Percentiles rank a stretch among this genome's conserved stretches.
phyloP scores from a whole-genome alignment of 2,113 vertebrate genomes.

The Amazona guildingii region DNA sequence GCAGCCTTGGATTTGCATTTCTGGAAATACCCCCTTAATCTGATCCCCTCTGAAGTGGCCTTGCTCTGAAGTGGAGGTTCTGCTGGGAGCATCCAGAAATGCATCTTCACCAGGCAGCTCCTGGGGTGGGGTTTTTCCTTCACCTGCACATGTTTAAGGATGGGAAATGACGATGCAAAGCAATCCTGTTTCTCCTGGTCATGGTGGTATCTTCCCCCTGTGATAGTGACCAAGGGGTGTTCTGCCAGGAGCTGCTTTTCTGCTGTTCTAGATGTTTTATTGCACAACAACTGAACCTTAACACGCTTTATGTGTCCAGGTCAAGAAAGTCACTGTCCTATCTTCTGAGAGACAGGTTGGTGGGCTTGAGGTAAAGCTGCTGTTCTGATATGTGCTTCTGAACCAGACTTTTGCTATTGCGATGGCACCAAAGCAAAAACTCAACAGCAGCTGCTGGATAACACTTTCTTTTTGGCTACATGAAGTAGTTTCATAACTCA shows the following conservation, averaged over 20 bases:
- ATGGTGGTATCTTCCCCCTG: background rate
- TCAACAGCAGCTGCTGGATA: slow-evolving; percentile 72
- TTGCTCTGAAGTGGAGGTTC: background rate
- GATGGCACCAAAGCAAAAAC: slow-evolving; percentile 72
- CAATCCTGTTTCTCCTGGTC: background rate
- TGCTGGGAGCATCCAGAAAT: background rate
- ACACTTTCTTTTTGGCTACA: slow-evolving; percentile 69
- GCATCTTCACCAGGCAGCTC: background rate
- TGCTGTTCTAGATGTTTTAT: slow-evolving; percentile 48
- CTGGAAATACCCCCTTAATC: background rate
- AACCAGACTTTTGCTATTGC: slow-evolving; percentile 69
- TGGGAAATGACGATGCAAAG: background rate
- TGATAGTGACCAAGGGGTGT: background rate
- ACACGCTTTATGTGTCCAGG: slow-evolving; percentile 82
- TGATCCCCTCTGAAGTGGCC: background rate
- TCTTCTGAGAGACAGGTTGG: slow-evolving; percentile 81
- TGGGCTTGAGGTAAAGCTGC: slow-evolving; percentile 84
- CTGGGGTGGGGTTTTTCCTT: background rate
- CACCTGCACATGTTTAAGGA: background rate
- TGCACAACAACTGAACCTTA: slow-evolving; percentile 70
- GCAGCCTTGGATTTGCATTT: background rate
- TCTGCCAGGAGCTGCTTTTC: slow-evolving; percentile 32
- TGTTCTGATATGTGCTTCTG: slow-evolving; percentile 70
- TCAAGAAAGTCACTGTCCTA: slow-evolving; percentile 80
- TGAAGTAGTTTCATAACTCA: slow-evolving; percentile 60